Base-by-base conservation (phyloP, 2,888 invertebrate genomes). In the Eutolmus rufibarbis region DNA sequence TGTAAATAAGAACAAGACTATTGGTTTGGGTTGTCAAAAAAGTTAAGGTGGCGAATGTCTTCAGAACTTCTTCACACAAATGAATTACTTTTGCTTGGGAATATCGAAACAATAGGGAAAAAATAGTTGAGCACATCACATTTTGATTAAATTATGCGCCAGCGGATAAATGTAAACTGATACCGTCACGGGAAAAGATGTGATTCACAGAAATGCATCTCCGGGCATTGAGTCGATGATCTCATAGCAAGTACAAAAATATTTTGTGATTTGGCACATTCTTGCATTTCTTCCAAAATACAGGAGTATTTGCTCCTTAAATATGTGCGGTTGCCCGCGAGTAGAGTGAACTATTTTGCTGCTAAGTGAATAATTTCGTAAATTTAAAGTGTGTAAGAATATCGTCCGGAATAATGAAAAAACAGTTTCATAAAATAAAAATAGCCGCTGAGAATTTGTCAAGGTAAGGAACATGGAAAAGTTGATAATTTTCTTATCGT, bases 371-470 rank as follows among this genome's bases (percentile, higher is more conserved):
- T 66, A 19, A 23, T 66, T 66, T 66, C 66, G 66, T 66, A 28
- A 12, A 23, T 74, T 23, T 23, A 23, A 57, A 66, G 12, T 66
- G 66, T 66, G 28, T 66, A 23, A 66, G 28, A 66, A 23, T 23
- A 66, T 66, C 19, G 23, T 66, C 66, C 66, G 23, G 28, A 66
- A 89, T 87, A 89, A 92, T 92, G 92, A 92, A 92, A 91, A 92
- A 92, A 90, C 92, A 92, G 91, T 91, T 92, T 90, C 92, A 92
- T 85, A 92, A 92, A 91, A 91, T 92, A 57, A 92, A 92, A 92
- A 92, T 91, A 89, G 92, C 92, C 87, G 92, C 92, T 89, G 92
- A 92, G 90, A 92, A 91, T 90, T 90, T 92, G 89, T 92, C 92
- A 90, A 91, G 92, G 92, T 92, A 91, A 91, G 88, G 31, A 76